Conservation (phyloP, 2,797 vertebrate genomes). For the Platyrinchus mystaceus region DNA sequence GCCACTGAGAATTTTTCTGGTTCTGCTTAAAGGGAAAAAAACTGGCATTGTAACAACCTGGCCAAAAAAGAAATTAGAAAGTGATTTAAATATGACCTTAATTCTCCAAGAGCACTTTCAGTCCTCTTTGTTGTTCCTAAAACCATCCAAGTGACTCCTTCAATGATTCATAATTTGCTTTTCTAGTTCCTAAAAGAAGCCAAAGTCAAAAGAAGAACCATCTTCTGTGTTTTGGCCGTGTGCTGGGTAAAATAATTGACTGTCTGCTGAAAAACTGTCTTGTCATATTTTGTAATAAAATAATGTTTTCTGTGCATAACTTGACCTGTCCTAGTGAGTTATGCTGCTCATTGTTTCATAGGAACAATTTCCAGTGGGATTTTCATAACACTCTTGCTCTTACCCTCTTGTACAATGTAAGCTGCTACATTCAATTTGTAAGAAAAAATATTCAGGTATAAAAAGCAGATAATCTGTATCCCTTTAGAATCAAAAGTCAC, state of each 20-base stretch:
- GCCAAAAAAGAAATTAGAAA: accelerated
- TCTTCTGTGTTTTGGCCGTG: slow-evolving; percentile 38
- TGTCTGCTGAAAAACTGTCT: slow-evolving; percentile 60
- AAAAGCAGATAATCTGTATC: slow-evolving; percentile 79
- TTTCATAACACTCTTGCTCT: slow-evolving; percentile 70
- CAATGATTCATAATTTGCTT: neutral
- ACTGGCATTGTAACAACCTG: accelerated
- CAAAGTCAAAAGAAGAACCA: neutral
- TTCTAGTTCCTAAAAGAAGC: neutral
- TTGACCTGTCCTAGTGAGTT: slow-evolving; percentile 68
- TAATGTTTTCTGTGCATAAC: slow-evolving; percentile 69
- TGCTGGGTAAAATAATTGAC: slow-evolving; percentile 63
- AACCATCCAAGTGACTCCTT: neutral
- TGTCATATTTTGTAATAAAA: slow-evolving; percentile 73
- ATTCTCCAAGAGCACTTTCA: neutral
- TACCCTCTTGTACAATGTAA: slow-evolving; percentile 38
- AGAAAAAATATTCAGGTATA: slow-evolving; percentile 79
- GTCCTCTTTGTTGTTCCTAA: neutral
- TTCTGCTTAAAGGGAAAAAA: neutral
- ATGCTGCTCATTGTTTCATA: slow-evolving; percentile 58
- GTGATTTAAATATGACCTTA: neutral
- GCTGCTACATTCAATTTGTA: slow-evolving; percentile 72
- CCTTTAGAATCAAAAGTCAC: slow-evolving; percentile 78
- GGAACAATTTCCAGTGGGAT: slow-evolving; percentile 71
- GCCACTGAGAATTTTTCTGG: neutral